Conservation (phyloP, 2,113 vertebrate genomes). For the Dunckerocampus dactyliophorus region DNA sequence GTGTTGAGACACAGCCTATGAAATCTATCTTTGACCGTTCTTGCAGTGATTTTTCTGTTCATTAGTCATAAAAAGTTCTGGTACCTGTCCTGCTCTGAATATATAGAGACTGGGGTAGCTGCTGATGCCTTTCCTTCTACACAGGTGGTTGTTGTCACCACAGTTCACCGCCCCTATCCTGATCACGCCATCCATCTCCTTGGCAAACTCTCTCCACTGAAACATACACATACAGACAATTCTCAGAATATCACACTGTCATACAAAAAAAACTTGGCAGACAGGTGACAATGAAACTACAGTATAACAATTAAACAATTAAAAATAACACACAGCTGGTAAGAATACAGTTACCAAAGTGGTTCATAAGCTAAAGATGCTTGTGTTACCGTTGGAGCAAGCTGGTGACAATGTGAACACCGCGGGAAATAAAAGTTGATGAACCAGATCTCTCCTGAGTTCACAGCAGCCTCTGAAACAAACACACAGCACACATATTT, state of each 20-base stretch:
- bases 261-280: not conserved
- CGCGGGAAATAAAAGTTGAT: constrained; percentile 97
- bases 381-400: constrained; percentile 85
- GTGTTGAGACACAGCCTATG: too few relatives aligned
- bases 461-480: constrained; percentile 80
- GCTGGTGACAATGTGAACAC: constrained; percentile 94
- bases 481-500: constrained; percentile 7
- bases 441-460: constrained; percentile 97
- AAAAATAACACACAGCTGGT: too few relatives aligned
- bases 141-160: constrained; percentile 90
- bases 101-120: constrained; percentile 92
- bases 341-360: too few relatives aligned
- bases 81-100: constrained; percentile 83
- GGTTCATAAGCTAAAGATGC: too few relatives aligned
- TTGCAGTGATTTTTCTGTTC: too few relatives aligned
- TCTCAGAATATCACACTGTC: not conserved
- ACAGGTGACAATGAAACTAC: too few relatives aligned
- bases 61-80: not conserved
- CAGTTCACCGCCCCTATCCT: constrained; percentile 95
- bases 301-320: too few relatives aligned
- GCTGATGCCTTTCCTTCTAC: constrained; percentile 87
- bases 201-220: constrained; percentile 96
- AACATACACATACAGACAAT: not conserved
- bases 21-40: too few relatives aligned
- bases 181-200: constrained; percentile 93